Conservation (phyloP, 2,797 vertebrate genomes). For the Distichodus sexfasciatus region DNA sequence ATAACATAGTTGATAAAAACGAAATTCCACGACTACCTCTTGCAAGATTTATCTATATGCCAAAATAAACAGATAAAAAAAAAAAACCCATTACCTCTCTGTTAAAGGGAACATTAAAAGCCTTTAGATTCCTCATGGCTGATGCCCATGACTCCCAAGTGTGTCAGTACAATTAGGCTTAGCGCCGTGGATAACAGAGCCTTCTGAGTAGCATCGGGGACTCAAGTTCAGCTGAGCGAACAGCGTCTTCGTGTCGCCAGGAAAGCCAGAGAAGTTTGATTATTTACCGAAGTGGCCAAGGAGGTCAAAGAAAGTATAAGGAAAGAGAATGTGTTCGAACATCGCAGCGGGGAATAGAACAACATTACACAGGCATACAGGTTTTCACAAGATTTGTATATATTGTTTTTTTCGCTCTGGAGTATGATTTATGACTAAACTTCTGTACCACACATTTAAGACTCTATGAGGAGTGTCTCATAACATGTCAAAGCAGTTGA, state of each 20-base stretch:
- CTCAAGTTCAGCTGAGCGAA: slow-evolving; percentile 68
- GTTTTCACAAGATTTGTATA: not conserved
- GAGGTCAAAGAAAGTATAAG: slow-evolving; percentile 27
- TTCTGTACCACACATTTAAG: not conserved
- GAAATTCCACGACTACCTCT: no score
- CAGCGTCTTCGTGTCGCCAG: slow-evolving; percentile 79
- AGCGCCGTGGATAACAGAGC: slow-evolving; percentile 69
- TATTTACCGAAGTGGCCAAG: slow-evolving; percentile 46
- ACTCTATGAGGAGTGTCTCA: not conserved
- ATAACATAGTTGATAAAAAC: no score
- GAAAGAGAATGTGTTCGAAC: slow-evolving; percentile 11
- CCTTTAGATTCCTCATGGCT: slow-evolving; percentile 75
- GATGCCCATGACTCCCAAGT: slow-evolving; percentile 68
- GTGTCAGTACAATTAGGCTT: slow-evolving; percentile 85
- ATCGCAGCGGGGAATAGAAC: not conserved
- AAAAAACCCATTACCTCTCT: no score
- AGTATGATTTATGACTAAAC: not conserved
- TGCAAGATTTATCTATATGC: no score
- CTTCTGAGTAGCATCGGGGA: slow-evolving; percentile 59
- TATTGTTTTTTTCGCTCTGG: not conserved
- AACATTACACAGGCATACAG: not conserved
- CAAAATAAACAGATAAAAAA: no score
- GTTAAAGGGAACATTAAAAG: slow-evolving; percentile 74
- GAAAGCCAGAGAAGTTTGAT: slow-evolving; percentile 48
- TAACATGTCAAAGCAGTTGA: not conserved